A percentile compares a stretch with the other conserved stretches of the same genome.
phyloP scores from a whole-genome alignment of 2,888 invertebrate species.

The Furcula furcula region DNA sequence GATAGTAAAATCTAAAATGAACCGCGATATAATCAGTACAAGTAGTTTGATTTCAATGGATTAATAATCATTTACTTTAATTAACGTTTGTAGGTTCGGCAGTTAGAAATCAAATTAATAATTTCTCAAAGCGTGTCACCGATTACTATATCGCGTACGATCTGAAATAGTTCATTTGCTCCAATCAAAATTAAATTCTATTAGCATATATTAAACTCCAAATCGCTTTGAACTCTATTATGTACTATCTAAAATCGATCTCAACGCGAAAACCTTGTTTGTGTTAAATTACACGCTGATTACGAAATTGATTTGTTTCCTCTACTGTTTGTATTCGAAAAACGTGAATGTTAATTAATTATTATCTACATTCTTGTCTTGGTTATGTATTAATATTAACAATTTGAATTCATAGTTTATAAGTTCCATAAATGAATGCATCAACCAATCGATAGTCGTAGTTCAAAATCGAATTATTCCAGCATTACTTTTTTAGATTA shows the following conservation, averaged over 20 bases:
- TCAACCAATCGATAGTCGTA: too few species aligned
- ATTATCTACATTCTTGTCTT: too few species aligned
- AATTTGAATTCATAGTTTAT: too few species aligned
- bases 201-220: slow-evolving; percentile 14
- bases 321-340: slow-evolving; percentile 13
- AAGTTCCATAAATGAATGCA: too few species aligned
- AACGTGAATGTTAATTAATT: slow-evolving; percentile 6
- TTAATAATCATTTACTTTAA: too few species aligned
- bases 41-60: too few species aligned
- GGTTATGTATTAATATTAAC: too few species aligned
- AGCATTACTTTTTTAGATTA: too few species aligned
- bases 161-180: slow-evolving; percentile 23
- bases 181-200: slow-evolving; percentile 34
- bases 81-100: too few species aligned
- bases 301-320: slow-evolving; percentile 21
- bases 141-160: slow-evolving; percentile 37
- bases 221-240: slow-evolving; percentile 9
- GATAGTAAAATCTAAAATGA: too few species aligned
- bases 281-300: slow-evolving; percentile 24
- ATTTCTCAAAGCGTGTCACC: slow-evolving; percentile 32
- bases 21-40: too few species aligned
- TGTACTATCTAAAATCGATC: slow-evolving; percentile 17
- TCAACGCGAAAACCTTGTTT: slow-evolving; percentile 22
- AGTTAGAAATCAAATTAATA: slow-evolving; percentile 29
- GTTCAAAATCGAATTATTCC: too few species aligned